Percentiles rank a stretch among this genome's conserved stretches.
Evolutionary conservation across 2,888 invertebrate genomes (phyloP).

Genomic region (Dinocampus coccinellae): DNA sequence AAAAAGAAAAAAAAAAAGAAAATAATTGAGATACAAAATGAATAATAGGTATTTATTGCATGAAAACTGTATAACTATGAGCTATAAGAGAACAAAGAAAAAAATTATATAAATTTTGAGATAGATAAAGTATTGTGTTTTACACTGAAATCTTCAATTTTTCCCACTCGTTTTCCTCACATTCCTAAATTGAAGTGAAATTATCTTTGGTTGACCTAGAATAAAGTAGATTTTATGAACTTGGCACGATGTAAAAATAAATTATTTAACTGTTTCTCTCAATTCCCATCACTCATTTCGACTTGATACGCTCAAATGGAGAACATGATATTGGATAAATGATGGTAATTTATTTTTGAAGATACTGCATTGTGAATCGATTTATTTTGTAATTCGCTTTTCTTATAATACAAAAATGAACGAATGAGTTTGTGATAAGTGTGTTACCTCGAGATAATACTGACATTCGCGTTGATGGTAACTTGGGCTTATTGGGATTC

Average conservation of each 20-base stretch:
- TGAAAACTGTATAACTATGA: no score
- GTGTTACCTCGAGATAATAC: constrained; percentile 39
- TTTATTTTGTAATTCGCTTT: neutral
- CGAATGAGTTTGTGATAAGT: neutral
- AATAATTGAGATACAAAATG: constrained; percentile 3
- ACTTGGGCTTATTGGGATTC: constrained; percentile 32
- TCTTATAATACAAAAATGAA: neutral
- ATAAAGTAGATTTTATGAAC: constrained; percentile 5
- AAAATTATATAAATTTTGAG: neutral
- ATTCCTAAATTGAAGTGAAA: constrained; percentile 11
- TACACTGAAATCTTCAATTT: no score
- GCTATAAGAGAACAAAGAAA: neutral
- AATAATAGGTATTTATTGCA: neutral
- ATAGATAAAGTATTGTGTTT: neutral
- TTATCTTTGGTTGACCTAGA: constrained; percentile 37
- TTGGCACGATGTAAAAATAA: no score
- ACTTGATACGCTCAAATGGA: constrained; percentile 22
- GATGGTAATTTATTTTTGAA: neutral
- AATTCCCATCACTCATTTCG: constrained; percentile 35
- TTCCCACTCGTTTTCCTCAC: no score
- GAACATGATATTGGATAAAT: neutral
- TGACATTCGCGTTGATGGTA: constrained; percentile 34
- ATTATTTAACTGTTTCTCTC: neutral
- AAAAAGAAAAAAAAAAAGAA: constrained; percentile 41
- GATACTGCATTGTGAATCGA: neutral